phyloP scores from a whole-genome alignment of 53 echinoderm and acorn worm genomes.

The Arbacia lixula region DNA sequence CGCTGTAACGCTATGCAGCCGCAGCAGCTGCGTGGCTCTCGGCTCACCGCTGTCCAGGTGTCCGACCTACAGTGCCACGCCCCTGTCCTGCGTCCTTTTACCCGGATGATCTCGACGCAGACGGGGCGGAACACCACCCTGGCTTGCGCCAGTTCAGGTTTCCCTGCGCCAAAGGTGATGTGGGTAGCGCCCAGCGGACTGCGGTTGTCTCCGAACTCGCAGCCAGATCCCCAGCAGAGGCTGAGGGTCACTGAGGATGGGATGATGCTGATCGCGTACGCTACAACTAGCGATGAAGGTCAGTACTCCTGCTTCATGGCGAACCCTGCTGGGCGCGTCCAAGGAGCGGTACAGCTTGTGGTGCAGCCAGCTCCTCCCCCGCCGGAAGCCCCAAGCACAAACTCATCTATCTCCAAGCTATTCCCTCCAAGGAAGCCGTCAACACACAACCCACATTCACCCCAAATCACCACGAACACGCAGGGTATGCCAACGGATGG shows the following conservation, averaged over 20 bases:
- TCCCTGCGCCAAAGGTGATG: slow-evolving; percentile 75
- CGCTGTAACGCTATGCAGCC: slow-evolving; percentile 65
- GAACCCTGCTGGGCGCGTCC: slow-evolving; percentile 84
- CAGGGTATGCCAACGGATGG: slow-evolving; percentile 38
- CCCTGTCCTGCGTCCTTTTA: slow-evolving; percentile 56
- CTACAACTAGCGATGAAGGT: slow-evolving; percentile 71
- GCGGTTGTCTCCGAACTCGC: slow-evolving; percentile 8
- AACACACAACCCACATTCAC: slow-evolving; percentile 36
- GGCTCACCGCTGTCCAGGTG: slow-evolving; percentile 66
- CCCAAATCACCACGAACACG: slow-evolving; percentile 40
- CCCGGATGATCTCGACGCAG: slow-evolving; percentile 13
- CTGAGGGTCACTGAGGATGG: slow-evolving; percentile 74
- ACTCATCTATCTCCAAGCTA: slow-evolving; percentile 42
- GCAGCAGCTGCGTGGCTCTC: slow-evolving; percentile 49
- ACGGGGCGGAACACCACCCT: slow-evolving; percentile 62
- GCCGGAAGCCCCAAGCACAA: slow-evolving; percentile 36
- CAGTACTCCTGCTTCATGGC: slow-evolving; percentile 77
- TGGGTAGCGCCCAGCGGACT: slow-evolving; percentile 69
- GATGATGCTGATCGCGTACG: slow-evolving; percentile 62
- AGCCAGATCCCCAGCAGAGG: slow-evolving; percentile 13
- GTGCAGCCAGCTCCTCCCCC: slow-evolving; percentile 57
- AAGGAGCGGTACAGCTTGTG: slow-evolving; percentile 45
- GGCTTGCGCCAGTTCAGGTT: slow-evolving; percentile 73
- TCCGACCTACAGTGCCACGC: slow-evolving; percentile 64
- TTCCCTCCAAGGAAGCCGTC: slow-evolving; percentile 36